A percentile compares a stretch with the other conserved stretches of the same genome.
phyloP scores from a whole-genome alignment of 2,888 invertebrate species.

The Eledona agricola region DNA sequence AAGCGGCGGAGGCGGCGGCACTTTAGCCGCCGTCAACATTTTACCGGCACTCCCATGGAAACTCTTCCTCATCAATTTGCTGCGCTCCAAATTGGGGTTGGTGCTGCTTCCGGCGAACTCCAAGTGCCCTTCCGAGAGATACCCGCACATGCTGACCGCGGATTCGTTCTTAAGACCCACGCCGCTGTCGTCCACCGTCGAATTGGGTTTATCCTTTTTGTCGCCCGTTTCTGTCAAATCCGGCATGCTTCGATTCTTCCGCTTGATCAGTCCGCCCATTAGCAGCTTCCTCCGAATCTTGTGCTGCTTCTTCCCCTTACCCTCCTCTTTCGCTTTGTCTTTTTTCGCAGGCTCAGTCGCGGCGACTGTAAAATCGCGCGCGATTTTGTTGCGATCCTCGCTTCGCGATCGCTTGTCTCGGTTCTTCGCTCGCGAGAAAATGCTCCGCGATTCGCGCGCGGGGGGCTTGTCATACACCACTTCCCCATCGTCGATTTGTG shows the following conservation, averaged over 20 bases:
- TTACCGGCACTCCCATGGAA: conserved; percentile 87
- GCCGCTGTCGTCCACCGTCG: conserved; percentile 79
- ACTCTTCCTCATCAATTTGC: conserved; percentile 88
- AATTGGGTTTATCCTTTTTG: conserved; percentile 57
- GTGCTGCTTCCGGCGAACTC: conserved; percentile 75
- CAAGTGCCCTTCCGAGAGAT: conserved; percentile 86
- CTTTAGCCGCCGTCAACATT: conserved; percentile 83
- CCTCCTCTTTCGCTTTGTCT: conserved; percentile 70
- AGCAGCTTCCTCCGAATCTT: conserved; percentile 86
- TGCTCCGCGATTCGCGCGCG: conserved; percentile 73
- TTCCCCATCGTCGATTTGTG: conserved; percentile 75
- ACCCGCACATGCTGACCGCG: conserved; percentile 73
- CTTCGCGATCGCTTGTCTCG: conserved; percentile 84
- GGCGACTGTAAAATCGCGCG: conserved; percentile 72
- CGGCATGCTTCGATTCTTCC: conserved; percentile 92
- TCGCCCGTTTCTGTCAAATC: conserved; percentile 82
- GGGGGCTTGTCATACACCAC: conserved; percentile 73
- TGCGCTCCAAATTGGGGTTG: conserved; percentile 85
- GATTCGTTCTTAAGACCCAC: conserved; percentile 73
- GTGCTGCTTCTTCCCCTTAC: conserved; percentile 80
- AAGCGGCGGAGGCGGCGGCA: conserved; percentile 85
- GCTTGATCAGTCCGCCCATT: conserved; percentile 88
- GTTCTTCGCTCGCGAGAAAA: conserved; percentile 73
- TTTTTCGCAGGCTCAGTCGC: conserved; percentile 60
- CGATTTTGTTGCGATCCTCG: conserved; percentile 83